These are phyloP conservation scores for Pyrgilauda ruficollis DNA, from an alignment of 2,113 vertebrate species.

Conservation along the genomic window DNA sequence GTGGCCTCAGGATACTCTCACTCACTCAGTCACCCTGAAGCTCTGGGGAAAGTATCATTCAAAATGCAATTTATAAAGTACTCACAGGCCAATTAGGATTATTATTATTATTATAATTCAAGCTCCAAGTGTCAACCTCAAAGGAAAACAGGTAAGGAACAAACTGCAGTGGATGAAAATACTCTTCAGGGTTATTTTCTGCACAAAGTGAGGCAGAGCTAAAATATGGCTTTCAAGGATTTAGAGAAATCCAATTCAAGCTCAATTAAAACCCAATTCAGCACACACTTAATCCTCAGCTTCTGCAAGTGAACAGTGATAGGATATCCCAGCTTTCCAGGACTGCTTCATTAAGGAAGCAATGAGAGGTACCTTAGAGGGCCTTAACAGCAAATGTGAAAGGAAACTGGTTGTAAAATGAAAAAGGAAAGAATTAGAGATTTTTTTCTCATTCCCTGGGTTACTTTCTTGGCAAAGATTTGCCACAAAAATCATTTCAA, in stretches of 20 bases:
- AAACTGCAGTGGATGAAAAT: neutral
- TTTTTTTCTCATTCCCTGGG: neutral
- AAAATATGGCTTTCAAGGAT: neutral
- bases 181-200: neutral
- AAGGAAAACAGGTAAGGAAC: neutral
- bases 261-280: slow-evolving; percentile 30
- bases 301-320: neutral
- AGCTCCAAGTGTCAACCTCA: neutral
- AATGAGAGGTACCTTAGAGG: neutral
- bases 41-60: neutral
- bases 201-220: neutral
- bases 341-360: neutral
- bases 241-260: slow-evolving; percentile 26
- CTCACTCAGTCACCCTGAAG: neutral
- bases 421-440: neutral
- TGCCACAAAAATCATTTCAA: neutral
- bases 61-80: neutral
- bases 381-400: neutral
- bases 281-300: neutral
- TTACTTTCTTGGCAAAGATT: neutral
- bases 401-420: neutral
- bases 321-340: neutral
- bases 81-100: neutral
- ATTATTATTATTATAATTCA: neutral
- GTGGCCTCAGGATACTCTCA: neutral